These are phyloP conservation scores for Parnassius mnemosyne DNA, from an alignment of 2,888 invertebrate genomes.

Conservation along the genomic window DNA sequence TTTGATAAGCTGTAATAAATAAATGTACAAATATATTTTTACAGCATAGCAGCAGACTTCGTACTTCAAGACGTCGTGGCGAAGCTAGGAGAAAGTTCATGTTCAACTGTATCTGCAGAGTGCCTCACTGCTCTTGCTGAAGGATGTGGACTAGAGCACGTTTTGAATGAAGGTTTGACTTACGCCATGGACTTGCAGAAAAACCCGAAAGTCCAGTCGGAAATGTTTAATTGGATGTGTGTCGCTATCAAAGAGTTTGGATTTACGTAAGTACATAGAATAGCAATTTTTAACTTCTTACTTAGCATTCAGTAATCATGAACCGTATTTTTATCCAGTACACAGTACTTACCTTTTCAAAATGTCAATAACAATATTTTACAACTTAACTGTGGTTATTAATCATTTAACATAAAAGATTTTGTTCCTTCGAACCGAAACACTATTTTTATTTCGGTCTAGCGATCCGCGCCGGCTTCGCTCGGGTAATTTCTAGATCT, in stretches of 20 bases:
- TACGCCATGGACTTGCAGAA: constrained; percentile 91
- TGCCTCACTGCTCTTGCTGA: constrained; percentile 90
- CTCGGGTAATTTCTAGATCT: too few species aligned
- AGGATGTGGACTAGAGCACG: constrained; percentile 86
- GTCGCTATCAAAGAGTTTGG: constrained; percentile 93
- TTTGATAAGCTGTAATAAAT: too few species aligned
- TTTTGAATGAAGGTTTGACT: constrained; percentile 85
- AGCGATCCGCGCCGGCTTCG: too few species aligned
- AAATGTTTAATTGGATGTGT: constrained; percentile 90
- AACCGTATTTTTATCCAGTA: too few species aligned
- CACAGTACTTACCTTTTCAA: too few species aligned
- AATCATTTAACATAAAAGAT: too few species aligned
- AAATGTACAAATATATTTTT: neutral
- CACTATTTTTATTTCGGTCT: neutral
- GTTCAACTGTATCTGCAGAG: constrained; percentile 83
- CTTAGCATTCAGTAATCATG: too few species aligned
- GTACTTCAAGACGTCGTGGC: constrained; percentile 90
- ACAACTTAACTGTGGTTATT: too few species aligned
- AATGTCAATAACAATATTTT: too few species aligned
- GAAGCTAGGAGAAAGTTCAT: constrained; percentile 92
- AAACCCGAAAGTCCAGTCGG: constrained; percentile 94
- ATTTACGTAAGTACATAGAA: constrained; percentile 82
- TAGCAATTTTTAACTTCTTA: too few species aligned
- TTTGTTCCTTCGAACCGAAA: neutral
- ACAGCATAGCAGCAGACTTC: constrained; percentile 85